Conservation (phyloP, 2,113 vertebrate species). For the Spilogale gracilis region DNA sequence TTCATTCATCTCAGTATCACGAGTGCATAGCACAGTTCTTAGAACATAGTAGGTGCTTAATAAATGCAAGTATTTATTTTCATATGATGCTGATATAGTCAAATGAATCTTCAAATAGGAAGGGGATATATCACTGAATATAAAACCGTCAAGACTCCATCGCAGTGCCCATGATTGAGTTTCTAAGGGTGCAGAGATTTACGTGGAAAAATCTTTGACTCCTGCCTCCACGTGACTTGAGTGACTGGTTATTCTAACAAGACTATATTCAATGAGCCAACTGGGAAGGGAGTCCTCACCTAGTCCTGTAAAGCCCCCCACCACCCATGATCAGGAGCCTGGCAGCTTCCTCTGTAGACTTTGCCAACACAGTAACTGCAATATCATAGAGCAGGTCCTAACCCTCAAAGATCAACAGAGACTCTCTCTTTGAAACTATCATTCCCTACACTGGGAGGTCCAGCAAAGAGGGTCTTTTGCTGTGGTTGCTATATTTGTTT, state of each 20-base stretch:
- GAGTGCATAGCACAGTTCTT: neutral
- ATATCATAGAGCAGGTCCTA: slow-evolving; percentile 43
- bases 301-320: neutral
- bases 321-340: slow-evolving; percentile 52
- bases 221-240: neutral
- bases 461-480: slow-evolving; percentile 46
- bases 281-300: neutral
- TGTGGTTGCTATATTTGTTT: slow-evolving; percentile 66
- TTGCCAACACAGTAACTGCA: slow-evolving; percentile 50
- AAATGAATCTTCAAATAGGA: neutral
- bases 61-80: neutral
- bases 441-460: slow-evolving; percentile 30
- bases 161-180: neutral
- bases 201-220: slow-evolving; percentile 48
- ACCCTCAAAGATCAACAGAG: slow-evolving; percentile 46
- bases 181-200: slow-evolving; percentile 50
- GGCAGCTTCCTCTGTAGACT: slow-evolving; percentile 27
- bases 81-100: neutral
- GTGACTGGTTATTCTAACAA: slow-evolving; percentile 49
- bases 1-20: neutral
- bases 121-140: neutral
- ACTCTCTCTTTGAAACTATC: slow-evolving; percentile 38
- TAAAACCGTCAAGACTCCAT: neutral
- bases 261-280: slow-evolving; percentile 24
- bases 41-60: neutral